Evolutionary conservation across 2,797 vertebrate species (phyloP).

Genomic region (Aulostomus chinensis): DNA sequence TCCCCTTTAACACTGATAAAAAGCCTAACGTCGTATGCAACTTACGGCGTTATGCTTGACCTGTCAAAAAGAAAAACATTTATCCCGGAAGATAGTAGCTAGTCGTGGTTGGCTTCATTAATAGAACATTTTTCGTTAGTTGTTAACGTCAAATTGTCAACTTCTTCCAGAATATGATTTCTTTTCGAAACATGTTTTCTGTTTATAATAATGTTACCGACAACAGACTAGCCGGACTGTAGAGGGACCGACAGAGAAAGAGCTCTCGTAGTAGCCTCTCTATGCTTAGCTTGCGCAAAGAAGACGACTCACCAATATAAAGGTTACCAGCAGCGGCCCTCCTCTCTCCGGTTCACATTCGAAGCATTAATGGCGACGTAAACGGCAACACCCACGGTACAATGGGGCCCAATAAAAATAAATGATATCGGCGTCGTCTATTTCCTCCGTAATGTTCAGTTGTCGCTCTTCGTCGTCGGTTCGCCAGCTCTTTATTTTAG

Average conservation of each 20-base stretch:
- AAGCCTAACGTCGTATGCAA: not conserved
- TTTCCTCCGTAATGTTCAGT: conserved; percentile 8
- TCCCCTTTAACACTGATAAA: too few species aligned
- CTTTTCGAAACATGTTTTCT: not conserved
- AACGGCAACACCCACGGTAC: conserved; percentile 13
- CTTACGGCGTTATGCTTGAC: not conserved
- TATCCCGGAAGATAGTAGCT: not conserved
- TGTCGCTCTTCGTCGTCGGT: conserved; percentile 37
- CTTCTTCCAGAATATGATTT: not conserved
- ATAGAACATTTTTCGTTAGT: conserved; percentile 3
- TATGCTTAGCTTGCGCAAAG: conserved; percentile 62
- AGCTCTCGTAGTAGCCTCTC: conserved; percentile 49
- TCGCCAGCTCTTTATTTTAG: conserved; percentile 59
- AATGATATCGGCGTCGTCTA: conserved; percentile 23
- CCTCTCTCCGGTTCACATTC: conserved; percentile 65
- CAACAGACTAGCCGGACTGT: not conserved
- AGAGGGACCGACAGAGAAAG: not conserved
- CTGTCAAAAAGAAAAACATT: conserved; percentile 1
- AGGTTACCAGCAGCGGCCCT: conserved; percentile 69
- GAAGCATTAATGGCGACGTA: conserved; percentile 61
- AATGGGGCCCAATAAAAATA: not conserved
- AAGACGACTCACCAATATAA: conserved; percentile 73
- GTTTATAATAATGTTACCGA: not conserved
- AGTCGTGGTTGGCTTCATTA: conserved; percentile 19
- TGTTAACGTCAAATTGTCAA: not conserved